These are phyloP conservation scores for Calidris pygmaea DNA, from an alignment of 2,113 vertebrate species.

Conservation along the genomic window DNA sequence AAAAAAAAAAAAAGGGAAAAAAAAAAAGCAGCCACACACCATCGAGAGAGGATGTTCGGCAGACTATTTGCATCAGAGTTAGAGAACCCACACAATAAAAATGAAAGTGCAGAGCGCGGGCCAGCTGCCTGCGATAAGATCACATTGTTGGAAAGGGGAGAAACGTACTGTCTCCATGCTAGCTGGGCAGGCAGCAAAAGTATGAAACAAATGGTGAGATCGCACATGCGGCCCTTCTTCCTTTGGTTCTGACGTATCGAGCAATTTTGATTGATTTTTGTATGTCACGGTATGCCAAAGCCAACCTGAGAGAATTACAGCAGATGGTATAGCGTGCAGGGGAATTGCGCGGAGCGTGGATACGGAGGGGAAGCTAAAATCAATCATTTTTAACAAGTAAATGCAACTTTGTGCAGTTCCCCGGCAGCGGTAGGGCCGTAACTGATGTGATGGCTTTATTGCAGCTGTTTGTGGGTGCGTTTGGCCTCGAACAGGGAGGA, in stretches of 20 bases:
- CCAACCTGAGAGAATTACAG: background rate
- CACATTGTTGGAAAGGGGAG: conserved; percentile 52
- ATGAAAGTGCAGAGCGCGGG: conserved; percentile 1
- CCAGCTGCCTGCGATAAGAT: conserved; percentile 56
- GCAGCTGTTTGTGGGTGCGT: conserved; percentile 49
- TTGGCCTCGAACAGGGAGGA: background rate
- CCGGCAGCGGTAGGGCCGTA: background rate
- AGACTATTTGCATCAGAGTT: conserved; percentile 46
- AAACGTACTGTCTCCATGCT: background rate
- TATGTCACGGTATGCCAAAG: background rate
- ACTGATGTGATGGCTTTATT: conserved; percentile 37
- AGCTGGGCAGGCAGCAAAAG: conserved; percentile 9
- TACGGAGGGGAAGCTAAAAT: background rate
- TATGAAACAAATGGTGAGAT: background rate
- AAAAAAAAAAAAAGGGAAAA: background rate
- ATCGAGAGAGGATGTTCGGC: conserved; percentile 48
- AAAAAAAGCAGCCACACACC: background rate
- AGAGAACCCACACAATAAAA: conserved; percentile 47
- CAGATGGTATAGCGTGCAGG: background rate
- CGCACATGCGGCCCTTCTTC: background rate
- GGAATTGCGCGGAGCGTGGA: background rate
- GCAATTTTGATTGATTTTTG: conserved; percentile 18
- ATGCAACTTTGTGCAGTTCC: conserved; percentile 15
- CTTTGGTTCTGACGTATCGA: background rate
- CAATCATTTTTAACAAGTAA: conserved; percentile 36